Percentiles rank a stretch among this genome's conserved stretches.
These are phyloP conservation scores for Drosophila nebulosa DNA, from an alignment of 1,140 invertebrate species.

Conservation along the genomic window DNA sequence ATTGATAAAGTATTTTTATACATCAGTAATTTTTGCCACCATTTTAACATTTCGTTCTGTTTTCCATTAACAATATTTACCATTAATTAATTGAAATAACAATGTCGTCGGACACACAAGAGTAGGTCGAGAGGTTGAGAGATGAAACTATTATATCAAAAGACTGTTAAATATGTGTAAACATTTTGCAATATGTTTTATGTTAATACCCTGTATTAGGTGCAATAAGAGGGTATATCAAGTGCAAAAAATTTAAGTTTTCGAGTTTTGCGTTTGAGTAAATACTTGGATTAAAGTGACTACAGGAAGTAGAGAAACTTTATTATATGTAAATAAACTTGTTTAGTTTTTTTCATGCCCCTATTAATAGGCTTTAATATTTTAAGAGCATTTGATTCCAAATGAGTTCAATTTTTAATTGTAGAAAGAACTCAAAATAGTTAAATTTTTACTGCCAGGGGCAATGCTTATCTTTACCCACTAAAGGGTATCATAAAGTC, in stretches of 20 bases:
- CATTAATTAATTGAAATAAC: constrained; percentile 1
- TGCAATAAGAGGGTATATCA: not conserved
- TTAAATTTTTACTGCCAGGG: too few relatives aligned
- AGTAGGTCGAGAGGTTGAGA: not conserved
- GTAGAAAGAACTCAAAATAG: too few relatives aligned
- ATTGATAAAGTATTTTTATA: not conserved
- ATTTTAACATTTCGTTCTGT: not conserved
- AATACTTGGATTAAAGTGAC: too few relatives aligned
- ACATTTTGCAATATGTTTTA: not conserved
- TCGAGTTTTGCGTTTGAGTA: too few relatives aligned
- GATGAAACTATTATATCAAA: not conserved
- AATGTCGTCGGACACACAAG: not conserved
- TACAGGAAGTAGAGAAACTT: too few relatives aligned
- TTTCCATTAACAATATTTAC: not conserved
- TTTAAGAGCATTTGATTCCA: too few relatives aligned
- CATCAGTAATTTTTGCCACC: not conserved
- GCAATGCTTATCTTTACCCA: not conserved
- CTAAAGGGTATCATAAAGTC: not conserved
- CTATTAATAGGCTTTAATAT: too few relatives aligned
- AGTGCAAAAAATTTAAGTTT: not conserved
- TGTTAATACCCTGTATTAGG: not conserved
- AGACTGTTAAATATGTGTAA: not conserved
- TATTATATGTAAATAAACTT: too few relatives aligned
- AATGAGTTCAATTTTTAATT: too few relatives aligned
- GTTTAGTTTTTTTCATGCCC: too few relatives aligned